These are phyloP conservation scores for Asbolus verrucosus DNA, from an alignment of 1,140 invertebrate species.

Conservation along the genomic window DNA sequence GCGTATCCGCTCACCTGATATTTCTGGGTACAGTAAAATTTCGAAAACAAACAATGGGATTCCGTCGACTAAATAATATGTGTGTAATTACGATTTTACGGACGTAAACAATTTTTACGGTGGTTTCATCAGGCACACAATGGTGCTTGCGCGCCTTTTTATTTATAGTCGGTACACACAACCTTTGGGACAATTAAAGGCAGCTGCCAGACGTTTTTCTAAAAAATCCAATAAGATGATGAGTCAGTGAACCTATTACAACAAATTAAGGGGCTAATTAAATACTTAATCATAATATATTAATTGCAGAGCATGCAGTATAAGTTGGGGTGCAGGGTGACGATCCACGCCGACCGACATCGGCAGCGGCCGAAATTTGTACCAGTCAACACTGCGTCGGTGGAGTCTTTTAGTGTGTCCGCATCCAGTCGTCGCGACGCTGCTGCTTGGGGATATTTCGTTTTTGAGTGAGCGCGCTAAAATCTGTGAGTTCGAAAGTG, in stretches of 20 bases:
- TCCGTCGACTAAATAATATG: constrained; percentile 14
- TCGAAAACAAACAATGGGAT: constrained; percentile 1
- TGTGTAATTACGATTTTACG: constrained; percentile 36
- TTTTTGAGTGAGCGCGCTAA: constrained; percentile 3
- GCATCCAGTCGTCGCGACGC: constrained; percentile 58
- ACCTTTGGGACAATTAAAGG: constrained; percentile 33
- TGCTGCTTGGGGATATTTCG: constrained; percentile 2
- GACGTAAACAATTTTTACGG: constrained; percentile 40
- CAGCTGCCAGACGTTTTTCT: constrained; percentile 50
- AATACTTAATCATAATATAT: constrained; percentile 65
- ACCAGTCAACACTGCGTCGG: constrained; percentile 21
- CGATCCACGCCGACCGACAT: constrained; percentile 46
- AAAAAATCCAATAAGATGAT: constrained; percentile 53
- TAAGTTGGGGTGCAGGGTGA: constrained; percentile 58
- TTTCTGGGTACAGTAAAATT: constrained; percentile 22
- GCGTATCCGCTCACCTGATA: constrained; percentile 2
- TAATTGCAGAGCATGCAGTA: constrained; percentile 64
- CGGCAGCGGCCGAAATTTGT: constrained; percentile 50
- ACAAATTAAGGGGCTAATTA: constrained; percentile 61
- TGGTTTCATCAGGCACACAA: constrained; percentile 3
- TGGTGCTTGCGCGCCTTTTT: constrained; percentile 9
- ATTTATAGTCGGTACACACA: constrained; percentile 31
- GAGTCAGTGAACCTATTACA: constrained; percentile 62
- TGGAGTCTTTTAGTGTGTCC: constrained; percentile 49
- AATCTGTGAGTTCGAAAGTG: constrained; percentile 3